These are phyloP conservation scores for Peribatodes rhomboidaria DNA, from an alignment of 2,888 invertebrate genomes.

Conservation along the genomic window DNA sequence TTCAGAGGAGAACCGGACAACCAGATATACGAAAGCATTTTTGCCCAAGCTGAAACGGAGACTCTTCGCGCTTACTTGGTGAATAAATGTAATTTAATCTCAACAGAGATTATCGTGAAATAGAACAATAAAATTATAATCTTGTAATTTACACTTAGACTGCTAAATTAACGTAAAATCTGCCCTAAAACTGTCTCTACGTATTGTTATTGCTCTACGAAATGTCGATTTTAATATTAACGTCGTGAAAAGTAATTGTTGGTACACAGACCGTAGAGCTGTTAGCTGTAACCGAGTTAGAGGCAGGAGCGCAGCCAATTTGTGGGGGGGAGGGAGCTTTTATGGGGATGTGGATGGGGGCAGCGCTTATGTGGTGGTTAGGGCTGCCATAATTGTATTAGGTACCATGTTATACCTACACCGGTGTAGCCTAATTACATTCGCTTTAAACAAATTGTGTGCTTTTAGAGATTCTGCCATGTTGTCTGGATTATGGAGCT, in stretches of 20 bases:
- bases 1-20: too few relatives aligned
- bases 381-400: slow-evolving; percentile 10
- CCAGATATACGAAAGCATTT: too few relatives aligned
- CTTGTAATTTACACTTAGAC: too few relatives aligned
- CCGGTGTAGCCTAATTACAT: background rate
- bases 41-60: too few relatives aligned
- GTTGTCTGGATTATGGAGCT: background rate
- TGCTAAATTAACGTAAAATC: background rate
- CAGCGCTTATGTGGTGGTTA: slow-evolving; percentile 23
- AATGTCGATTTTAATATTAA: slow-evolving; percentile 30
- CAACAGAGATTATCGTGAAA: too few relatives aligned
- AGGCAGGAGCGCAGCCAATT: slow-evolving; percentile 55
- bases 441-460: too few relatives aligned
- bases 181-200: background rate
- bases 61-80: too few relatives aligned
- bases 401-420: background rate
- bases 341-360: slow-evolving; percentile 40
- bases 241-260: slow-evolving; percentile 55
- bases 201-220: background rate
- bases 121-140: too few relatives aligned
- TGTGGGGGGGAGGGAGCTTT: slow-evolving; percentile 39
- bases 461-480: too few relatives aligned
- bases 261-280: slow-evolving; percentile 63
- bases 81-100: too few relatives aligned
- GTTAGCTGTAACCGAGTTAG: slow-evolving; percentile 70